Evolutionary conservation across 2,113 vertebrate genomes (phyloP).

Genomic region (Pachypanchax playfairii): DNA sequence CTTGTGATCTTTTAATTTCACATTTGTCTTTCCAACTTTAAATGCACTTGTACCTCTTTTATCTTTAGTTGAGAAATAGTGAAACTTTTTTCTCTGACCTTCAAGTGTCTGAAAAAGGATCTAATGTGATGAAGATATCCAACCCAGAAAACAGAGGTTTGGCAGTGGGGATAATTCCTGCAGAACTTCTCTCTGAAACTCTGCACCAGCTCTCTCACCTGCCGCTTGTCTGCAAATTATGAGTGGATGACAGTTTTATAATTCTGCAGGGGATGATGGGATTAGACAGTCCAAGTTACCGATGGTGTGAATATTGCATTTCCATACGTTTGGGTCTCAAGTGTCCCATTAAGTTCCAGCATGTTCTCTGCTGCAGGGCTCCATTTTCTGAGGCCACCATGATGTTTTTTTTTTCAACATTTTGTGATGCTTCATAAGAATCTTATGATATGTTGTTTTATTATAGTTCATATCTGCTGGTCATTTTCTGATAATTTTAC

Average conservation of each 20-base stretch:
- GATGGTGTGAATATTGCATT: slow-evolving; percentile 12
- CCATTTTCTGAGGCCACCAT: slow-evolving; percentile 1
- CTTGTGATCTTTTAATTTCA: too few relatives aligned
- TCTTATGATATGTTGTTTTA: too few relatives aligned
- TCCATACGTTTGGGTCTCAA: background rate
- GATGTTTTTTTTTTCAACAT: too few relatives aligned
- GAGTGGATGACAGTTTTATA: slow-evolving; percentile 25
- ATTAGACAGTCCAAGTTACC: slow-evolving; percentile 15
- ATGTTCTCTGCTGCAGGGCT: slow-evolving; percentile 12
- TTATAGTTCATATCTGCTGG: too few relatives aligned
- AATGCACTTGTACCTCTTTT: slow-evolving; percentile 21
- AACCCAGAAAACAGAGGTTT: too few relatives aligned
- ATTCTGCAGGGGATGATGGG: slow-evolving; percentile 40
- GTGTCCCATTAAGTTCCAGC: slow-evolving; percentile 2
- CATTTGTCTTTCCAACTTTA: background rate
- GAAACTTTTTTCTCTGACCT: slow-evolving; percentile 46
- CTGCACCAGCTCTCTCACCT: slow-evolving; percentile 25
- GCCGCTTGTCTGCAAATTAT: slow-evolving; percentile 37
- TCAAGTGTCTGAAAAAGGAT: slow-evolving; percentile 41
- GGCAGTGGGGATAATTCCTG: slow-evolving; percentile 15
- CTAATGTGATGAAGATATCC: slow-evolving; percentile 13
- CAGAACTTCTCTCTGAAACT: slow-evolving; percentile 37
- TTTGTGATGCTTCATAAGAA: too few relatives aligned
- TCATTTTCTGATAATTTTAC: too few relatives aligned
- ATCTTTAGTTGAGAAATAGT: background rate